Percentiles rank a stretch among this genome's conserved stretches.
These are phyloP conservation scores for Drosophila subsilvestris DNA, from an alignment of 2,888 invertebrate genomes.

Conservation along the genomic window DNA sequence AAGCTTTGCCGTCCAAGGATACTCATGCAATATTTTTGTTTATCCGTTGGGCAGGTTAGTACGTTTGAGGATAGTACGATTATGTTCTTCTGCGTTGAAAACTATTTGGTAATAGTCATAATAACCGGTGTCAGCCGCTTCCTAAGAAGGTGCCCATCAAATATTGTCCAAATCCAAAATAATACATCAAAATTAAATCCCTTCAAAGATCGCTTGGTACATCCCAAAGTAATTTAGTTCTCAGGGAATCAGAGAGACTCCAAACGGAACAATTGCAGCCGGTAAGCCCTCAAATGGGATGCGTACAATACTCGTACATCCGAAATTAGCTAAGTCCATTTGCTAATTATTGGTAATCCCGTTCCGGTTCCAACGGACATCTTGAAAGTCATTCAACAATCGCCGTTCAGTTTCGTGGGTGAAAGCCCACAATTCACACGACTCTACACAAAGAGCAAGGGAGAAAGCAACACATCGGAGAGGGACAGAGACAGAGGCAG, in stretches of 20 bases:
- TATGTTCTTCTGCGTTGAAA: no score
- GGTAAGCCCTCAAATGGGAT: constrained; percentile 29
- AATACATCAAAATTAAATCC: no score
- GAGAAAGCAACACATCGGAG: not conserved
- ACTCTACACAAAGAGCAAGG: not conserved
- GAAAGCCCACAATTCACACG: not conserved
- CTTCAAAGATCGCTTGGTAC: no score
- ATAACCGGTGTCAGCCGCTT: no score
- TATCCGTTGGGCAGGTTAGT: no score
- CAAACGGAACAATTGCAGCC: constrained; percentile 33
- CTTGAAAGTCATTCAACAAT: constrained; percentile 24
- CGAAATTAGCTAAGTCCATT: constrained; percentile 8
- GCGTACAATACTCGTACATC: constrained; percentile 19
- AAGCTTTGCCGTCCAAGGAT: no score
- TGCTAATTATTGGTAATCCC: constrained; percentile 44
- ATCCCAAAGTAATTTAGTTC: not conserved
- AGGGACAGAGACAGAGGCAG: constrained; percentile 11
- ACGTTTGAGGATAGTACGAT: no score
- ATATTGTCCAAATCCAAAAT: no score
- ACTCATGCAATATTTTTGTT: no score
- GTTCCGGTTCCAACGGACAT: constrained; percentile 28
- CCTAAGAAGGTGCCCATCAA: no score
- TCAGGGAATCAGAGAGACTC: not conserved
- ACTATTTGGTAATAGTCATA: no score
- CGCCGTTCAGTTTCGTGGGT: constrained; percentile 2